Evolutionary conservation across 2,888 invertebrate genomes (phyloP), one percentile per base, ranked within the genome.

Genomic region (Hoplodrina ambigua): DNA sequence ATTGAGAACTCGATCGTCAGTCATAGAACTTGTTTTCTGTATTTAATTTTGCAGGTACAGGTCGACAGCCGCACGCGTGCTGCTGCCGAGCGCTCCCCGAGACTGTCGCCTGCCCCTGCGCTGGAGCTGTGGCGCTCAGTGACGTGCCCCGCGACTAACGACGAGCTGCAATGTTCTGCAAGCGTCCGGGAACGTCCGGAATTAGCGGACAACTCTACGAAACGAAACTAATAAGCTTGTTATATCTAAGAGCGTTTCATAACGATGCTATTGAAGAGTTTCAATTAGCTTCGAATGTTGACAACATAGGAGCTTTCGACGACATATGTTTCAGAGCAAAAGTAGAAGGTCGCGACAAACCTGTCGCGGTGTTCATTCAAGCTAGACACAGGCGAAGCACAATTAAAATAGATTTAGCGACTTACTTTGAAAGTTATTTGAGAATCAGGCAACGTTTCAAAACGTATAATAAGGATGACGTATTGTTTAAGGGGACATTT

Each of bases 301-400:
- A 72, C 19, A 54, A 65, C 3, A 66, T 84, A 0, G 84, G 79
- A 1, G 73, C 63, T 7, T 78, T 84, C 15, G 77, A 74, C 41
- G 82, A 84, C 17, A 71, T 84, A 17, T 77, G 75, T 46, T 52
- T 82, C 17, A 81, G 46, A 69, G 64, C 68, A 1, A 73, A 70
- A 62, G 30, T 72, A 0, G 54, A 71, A 17, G 70, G 60, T 0
- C 19, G 50, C 15, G 19, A 78, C 11, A 58, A 58, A 44, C 70
- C 73, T 2, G 3, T 78, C 13, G 52, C 52, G 0, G 33, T 72
- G 0, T 83, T 83, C n/a, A 52, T 83, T 6, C 82, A 78, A 63
- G 68, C 66, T 3, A 81, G 65, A 69, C 78, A 83, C 20, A 75
- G 46, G 17, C 67, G 74, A 7, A 50, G 72, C 17, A 20, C 55